Evolutionary conservation across 2,797 vertebrate genomes (phyloP), one percentile per base, ranked within the genome.

Genomic region (Apogon talboti): DNA sequence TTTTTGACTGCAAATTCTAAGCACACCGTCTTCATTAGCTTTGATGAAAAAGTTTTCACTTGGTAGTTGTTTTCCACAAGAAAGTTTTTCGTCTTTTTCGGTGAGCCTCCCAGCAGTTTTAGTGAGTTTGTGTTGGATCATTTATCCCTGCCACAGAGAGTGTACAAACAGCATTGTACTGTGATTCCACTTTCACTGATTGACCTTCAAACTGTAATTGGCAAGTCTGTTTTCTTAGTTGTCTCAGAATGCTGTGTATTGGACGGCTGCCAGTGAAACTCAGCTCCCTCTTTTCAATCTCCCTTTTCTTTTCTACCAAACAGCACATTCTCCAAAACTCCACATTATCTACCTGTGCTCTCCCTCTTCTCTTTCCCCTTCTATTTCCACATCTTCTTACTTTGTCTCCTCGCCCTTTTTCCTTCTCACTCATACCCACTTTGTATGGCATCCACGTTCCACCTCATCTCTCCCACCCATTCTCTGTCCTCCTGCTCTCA

Each of bases 181-280:
- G 74, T 55, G 73, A 74, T 75, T 82, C 76, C 65, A 74, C 74
- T 79, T 69, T 80, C 78, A 78, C 76, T 87, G 80, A 85, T 82
- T 86, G 84, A 87, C 84, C 85, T 87, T 86, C 84, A 81, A 70
- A 63, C 55, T 21, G 79, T 81, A 81, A 85, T 81, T 81, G 85
- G 75, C 79, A 52, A 74, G 76, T 67, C 76, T 76, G 40, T 63
- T 70, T 73, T 62, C 48, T 71, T 74, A 43, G 66, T 53, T 68
- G 71, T 71, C 76, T 82, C 60, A 21, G 72, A 53, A 59, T 49
- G 53, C 38, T 50, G 69, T 38, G 2, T 53, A 49, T 77, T 78
- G 77, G 82, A 79, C n/a, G 66, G 28, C 66, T 82, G 75, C 80
- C 78, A 85, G 69, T 54, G 55, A 75, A 73, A 42, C 41, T 14